Evolutionary conservation across 2,113 vertebrate genomes (phyloP).

Genomic region (Narcine bancroftii): DNA sequence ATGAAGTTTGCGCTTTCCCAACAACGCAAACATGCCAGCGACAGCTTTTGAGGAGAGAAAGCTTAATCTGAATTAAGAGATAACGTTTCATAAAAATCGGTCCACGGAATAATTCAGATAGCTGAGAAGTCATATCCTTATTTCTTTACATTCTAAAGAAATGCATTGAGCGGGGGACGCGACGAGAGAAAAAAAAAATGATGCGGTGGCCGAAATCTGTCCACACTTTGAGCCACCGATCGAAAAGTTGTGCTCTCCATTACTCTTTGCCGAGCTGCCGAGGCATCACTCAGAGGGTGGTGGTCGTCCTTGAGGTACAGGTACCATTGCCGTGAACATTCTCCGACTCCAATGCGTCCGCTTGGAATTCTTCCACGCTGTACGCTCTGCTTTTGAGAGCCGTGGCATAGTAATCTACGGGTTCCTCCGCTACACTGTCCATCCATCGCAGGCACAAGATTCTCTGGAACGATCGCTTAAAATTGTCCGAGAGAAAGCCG

Average conservation of each 20-base stretch:
- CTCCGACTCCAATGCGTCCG: slow-evolving; percentile 68
- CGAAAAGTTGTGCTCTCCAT: not conserved
- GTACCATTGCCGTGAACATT: slow-evolving; percentile 74
- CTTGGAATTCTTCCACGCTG: slow-evolving; percentile 76
- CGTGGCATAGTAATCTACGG: slow-evolving; percentile 80
- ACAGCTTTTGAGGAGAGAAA: too few relatives aligned
- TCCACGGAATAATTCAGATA: not conserved
- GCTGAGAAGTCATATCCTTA: not conserved
- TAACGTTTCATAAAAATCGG: not conserved
- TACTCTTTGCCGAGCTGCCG: too few relatives aligned
- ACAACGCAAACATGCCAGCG: not conserved
- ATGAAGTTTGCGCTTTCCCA: not conserved
- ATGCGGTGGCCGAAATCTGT: not conserved
- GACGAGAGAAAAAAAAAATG: not conserved
- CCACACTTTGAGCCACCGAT: not conserved
- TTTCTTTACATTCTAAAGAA: not conserved
- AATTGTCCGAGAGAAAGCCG: slow-evolving; percentile 84
- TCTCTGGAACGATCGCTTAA: slow-evolving; percentile 79
- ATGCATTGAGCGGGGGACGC: too few relatives aligned
- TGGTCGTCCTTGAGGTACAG: slow-evolving; percentile 72
- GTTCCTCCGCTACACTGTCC: slow-evolving; percentile 76
- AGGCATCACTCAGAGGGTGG: slow-evolving; percentile 37
- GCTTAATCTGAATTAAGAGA: not conserved
- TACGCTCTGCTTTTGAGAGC: slow-evolving; percentile 78
- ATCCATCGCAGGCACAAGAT: slow-evolving; percentile 81